A percentile compares a stretch with the other conserved stretches of the same genome.
Conservation (phyloP, 2,797 vertebrate species). For the Heteromormyrus szaboi region DNA sequence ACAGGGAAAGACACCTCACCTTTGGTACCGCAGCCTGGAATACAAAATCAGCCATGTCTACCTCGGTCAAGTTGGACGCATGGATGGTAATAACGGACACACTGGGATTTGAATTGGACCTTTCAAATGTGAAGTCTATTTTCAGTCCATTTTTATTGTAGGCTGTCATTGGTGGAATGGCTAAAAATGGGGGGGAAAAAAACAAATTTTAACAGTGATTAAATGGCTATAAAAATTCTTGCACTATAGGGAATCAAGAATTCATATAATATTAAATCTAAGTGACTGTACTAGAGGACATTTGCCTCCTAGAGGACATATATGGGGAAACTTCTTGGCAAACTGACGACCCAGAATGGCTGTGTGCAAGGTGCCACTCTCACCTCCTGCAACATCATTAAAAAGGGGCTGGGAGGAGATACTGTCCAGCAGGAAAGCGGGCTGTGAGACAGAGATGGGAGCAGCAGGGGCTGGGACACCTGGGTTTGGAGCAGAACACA, state of each 20-base stretch:
- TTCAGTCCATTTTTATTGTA: slow-evolving; percentile 99
- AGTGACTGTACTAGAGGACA: neutral
- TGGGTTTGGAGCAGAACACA: slow-evolving; percentile 43
- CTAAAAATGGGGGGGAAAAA: slow-evolving; percentile 46
- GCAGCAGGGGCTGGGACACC: slow-evolving; percentile 71
- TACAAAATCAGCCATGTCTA: slow-evolving; percentile 98
- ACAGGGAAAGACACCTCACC: slow-evolving; percentile 55
- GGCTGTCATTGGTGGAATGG: slow-evolving; percentile 91
- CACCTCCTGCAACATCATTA: slow-evolving; percentile 89
- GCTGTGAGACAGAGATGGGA: slow-evolving; percentile 74
- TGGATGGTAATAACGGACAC: slow-evolving; percentile 97
- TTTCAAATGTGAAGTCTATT: slow-evolving; percentile 98
- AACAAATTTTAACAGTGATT: neutral
- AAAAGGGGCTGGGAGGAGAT: slow-evolving; percentile 86
- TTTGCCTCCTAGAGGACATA: neutral
- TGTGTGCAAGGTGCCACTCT: slow-evolving; percentile 17
- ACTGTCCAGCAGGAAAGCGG: slow-evolving; percentile 86
- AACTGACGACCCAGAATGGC: neutral
- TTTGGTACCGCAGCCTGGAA: slow-evolving; percentile 99
- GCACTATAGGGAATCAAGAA: neutral
- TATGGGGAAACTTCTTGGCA: neutral
- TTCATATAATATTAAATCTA: neutral
- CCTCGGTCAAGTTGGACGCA: slow-evolving; percentile 89
- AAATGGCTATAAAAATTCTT: neutral
- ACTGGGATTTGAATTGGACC: slow-evolving; percentile 92